phyloP scores from a whole-genome alignment of 2,888 invertebrate genomes.

The Pachycephus smyrnensis region DNA sequence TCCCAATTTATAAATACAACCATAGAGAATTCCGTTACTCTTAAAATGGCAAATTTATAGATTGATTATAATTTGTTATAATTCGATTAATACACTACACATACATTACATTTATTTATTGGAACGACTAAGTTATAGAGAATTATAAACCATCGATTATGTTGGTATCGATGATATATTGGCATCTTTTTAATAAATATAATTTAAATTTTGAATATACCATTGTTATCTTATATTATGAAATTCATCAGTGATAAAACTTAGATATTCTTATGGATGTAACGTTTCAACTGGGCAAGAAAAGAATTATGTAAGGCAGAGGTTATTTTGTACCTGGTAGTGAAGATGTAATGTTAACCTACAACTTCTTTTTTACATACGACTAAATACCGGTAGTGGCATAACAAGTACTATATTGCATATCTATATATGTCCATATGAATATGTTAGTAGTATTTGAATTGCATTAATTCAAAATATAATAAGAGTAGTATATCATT shows the following conservation, averaged over 20 bases:
- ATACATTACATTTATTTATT: background rate
- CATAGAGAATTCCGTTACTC: too few species aligned
- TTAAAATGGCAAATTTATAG: background rate
- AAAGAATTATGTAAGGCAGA: constrained; percentile 9
- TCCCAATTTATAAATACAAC: background rate
- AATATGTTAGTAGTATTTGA: background rate
- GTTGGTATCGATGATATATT: too few species aligned
- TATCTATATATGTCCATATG: background rate
- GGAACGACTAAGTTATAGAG: background rate
- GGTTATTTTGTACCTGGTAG: constrained; percentile 6
- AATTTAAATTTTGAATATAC: background rate
- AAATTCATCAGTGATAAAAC: background rate
- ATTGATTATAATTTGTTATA: background rate
- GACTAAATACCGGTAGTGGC: background rate
- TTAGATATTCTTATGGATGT: background rate
- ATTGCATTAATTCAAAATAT: background rate
- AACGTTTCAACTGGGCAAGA: background rate
- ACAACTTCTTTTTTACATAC: background rate
- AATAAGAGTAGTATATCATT: background rate
- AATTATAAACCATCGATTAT: background rate
- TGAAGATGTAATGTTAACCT: constrained; percentile 13
- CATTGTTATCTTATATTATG: background rate
- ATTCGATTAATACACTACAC: too few species aligned
- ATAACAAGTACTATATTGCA: background rate
- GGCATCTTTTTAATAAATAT: background rate